Evolutionary conservation across 2,888 invertebrate species (phyloP).

Genomic region (Agrotis puta): DNA sequence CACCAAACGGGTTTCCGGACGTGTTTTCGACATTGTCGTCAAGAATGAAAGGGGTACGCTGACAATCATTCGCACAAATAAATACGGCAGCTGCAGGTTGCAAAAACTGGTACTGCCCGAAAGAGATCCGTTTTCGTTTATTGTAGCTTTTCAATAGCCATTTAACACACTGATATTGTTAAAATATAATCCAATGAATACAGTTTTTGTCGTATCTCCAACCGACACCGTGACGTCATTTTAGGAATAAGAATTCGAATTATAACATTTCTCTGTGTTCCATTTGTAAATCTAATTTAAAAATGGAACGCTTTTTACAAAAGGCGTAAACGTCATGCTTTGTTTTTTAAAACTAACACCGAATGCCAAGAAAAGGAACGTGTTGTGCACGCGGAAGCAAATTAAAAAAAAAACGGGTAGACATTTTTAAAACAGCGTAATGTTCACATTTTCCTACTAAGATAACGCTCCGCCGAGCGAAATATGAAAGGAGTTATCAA

Average conservation of each 20-base stretch:
- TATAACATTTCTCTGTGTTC: conserved; percentile 45
- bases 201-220: conserved; percentile 27
- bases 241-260: conserved; percentile 41
- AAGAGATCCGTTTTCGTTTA: conserved; percentile 47
- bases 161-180: conserved; percentile 46
- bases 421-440: conserved; percentile 78
- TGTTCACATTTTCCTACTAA: conserved; percentile 86
- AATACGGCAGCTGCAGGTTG: conserved; percentile 70
- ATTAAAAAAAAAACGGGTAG: conserved; percentile 67
- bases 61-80: conserved; percentile 67
- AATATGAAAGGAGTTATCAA: conserved; percentile 90
- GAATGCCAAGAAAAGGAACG: conserved; percentile 74
- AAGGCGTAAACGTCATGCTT: conserved; percentile 59
- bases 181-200: conserved; percentile 34
- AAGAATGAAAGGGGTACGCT: conserved; percentile 62
- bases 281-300: conserved; percentile 66
- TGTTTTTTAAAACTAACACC: conserved; percentile 70
- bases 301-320: conserved; percentile 59
- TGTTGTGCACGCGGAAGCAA: conserved; percentile 57
- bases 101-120: conserved; percentile 61
- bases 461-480: conserved; percentile 87
- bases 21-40: conserved; percentile 65
- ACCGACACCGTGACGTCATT: conserved; percentile 20
- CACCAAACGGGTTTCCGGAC: conserved; percentile 76
- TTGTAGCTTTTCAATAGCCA: conserved; percentile 51